These are phyloP conservation scores for Prunella fulvescens DNA, from an alignment of 2,113 vertebrate genomes.

Conservation along the genomic window DNA sequence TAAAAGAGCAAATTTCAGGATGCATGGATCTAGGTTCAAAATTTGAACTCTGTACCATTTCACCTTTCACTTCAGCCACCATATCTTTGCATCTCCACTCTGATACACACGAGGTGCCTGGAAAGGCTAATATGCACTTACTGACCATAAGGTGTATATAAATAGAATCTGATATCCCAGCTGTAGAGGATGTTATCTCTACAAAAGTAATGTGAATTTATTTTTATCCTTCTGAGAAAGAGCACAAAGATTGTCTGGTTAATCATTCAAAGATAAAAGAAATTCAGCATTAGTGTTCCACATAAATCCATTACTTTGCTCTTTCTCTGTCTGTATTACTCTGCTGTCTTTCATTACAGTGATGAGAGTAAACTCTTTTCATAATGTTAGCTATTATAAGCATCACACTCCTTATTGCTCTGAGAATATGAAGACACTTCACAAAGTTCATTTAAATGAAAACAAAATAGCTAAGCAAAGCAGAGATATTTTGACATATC, in stretches of 20 bases:
- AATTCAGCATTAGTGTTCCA: conserved; percentile 23
- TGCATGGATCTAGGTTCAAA: neutral
- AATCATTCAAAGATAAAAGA: conserved; percentile 46
- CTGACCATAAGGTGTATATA: neutral
- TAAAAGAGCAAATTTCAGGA: neutral
- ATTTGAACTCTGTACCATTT: neutral
- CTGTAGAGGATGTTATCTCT: neutral
- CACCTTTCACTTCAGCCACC: neutral
- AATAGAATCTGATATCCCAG: neutral
- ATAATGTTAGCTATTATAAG: conserved; percentile 33
- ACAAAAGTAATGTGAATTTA: conserved; percentile 1
- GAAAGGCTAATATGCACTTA: neutral
- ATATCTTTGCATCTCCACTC: neutral
- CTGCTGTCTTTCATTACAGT: conserved; percentile 27
- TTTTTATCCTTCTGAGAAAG: neutral
- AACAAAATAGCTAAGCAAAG: conserved; percentile 34
- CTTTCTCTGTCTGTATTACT: neutral
- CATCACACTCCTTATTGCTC: neutral
- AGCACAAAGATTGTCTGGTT: conserved; percentile 4
- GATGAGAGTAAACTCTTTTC: conserved; percentile 3
- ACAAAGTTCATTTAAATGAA: conserved; percentile 36
- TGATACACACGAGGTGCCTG: neutral
- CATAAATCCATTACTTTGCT: conserved; percentile 24
- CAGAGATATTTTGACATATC: conserved; percentile 8
- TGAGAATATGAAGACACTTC: conserved; percentile 6